A percentile compares a stretch with the other conserved stretches of the same genome.
Evolutionary conservation across 1,140 invertebrate species (phyloP).

Genomic region (Diabrotica undecimpunctata): DNA sequence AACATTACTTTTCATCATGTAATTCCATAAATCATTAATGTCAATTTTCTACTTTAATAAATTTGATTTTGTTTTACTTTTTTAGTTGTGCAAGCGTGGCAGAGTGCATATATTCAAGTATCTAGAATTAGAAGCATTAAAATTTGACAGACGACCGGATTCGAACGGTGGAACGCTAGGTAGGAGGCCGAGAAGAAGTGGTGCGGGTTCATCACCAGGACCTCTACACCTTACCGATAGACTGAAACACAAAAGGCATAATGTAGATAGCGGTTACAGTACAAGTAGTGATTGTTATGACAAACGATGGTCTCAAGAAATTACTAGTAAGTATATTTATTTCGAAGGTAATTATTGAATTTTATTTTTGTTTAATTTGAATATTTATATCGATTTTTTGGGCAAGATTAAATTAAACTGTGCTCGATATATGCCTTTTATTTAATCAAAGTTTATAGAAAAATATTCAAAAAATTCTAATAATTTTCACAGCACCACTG

Average conservation of each 20-base stretch:
- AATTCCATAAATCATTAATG: no score
- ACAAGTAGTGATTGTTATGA: constrained; percentile 76
- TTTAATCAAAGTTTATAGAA: no score
- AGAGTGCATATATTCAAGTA: constrained; percentile 93
- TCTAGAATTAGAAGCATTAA: constrained; percentile 81
- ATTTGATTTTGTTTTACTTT: constrained; percentile 20
- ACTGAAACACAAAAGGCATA: constrained; percentile 63
- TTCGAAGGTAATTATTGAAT: no score
- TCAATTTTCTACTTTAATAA: no score
- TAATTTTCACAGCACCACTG: no score
- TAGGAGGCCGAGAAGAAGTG: constrained; percentile 36
- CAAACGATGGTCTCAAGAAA: constrained; percentile 83
- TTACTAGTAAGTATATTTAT: constrained; percentile 47
- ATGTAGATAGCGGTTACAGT: constrained; percentile 85
- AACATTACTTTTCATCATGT: no score
- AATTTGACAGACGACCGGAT: constrained; percentile 55
- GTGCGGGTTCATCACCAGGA: constrained; percentile 33
- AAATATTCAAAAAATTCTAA: no score
- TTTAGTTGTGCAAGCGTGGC: constrained; percentile 84
- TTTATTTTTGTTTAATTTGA: no score
- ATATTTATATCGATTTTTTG: no score
- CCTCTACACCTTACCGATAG: constrained; percentile 36
- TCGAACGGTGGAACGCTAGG: constrained; percentile 45
- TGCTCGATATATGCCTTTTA: no score
- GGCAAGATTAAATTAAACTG: no score